Evolutionary conservation across 2,888 invertebrate genomes (phyloP).

Genomic region (Julus scandinavius): DNA sequence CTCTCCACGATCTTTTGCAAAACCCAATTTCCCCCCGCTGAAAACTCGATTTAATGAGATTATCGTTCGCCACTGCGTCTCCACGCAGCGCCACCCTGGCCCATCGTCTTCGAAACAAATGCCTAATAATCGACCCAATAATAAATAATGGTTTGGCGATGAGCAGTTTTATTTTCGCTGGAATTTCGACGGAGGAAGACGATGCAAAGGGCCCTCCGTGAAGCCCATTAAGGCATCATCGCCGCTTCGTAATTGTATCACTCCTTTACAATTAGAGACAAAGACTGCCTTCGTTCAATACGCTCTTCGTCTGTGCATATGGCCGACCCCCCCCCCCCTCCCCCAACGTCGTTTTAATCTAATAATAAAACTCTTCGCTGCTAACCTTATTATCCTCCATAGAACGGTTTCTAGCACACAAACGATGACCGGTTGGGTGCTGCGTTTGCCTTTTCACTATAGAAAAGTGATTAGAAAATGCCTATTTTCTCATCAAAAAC

Average conservation of each 20-base stretch:
- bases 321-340: not conserved
- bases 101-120: conserved; percentile 13
- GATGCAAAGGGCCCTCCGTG: conserved; percentile 27
- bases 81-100: conserved; percentile 10
- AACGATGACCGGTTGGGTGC: not conserved
- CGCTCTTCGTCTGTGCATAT: not conserved
- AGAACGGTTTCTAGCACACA: not conserved
- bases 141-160: not conserved
- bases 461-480: too few relatives aligned
- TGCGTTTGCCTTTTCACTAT: too few relatives aligned
- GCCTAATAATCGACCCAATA: conserved; percentile 33
- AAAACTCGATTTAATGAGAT: not conserved
- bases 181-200: not conserved
- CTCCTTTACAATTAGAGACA: conserved; percentile 33
- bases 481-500: too few relatives aligned
- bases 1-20: not conserved
- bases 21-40: not conserved
- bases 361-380: conserved; percentile 20
- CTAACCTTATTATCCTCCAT: conserved; percentile 21
- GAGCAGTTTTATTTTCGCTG: not conserved
- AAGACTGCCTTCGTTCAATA: conserved; percentile 27
- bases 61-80: not conserved
- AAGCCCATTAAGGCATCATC: conserved; percentile 27
- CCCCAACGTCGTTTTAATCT: not conserved
- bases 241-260: conserved; percentile 17